These are phyloP conservation scores for Indicator maculatus DNA, from an alignment of 2,113 vertebrate genomes.

Conservation along the genomic window DNA sequence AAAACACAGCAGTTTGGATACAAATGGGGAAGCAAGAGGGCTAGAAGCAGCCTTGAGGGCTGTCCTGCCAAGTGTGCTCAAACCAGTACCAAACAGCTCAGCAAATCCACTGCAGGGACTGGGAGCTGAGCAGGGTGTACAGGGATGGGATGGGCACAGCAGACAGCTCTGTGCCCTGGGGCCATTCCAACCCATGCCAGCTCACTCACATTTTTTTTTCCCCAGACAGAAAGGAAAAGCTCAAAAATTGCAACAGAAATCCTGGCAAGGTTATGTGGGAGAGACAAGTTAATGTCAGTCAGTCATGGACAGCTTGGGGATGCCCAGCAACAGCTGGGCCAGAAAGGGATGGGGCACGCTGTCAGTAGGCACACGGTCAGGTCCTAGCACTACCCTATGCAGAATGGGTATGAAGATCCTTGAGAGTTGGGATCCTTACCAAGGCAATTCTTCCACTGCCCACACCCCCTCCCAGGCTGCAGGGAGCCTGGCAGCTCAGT, in stretches of 20 bases:
- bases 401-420: rapidly evolving
- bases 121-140: not conserved
- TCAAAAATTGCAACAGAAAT: not conserved
- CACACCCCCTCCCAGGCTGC: not conserved
- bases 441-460: not conserved
- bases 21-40: not conserved
- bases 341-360: not conserved
- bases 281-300: not conserved
- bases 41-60: not conserved
- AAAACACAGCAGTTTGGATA: rapidly evolving
- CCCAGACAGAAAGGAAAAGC: not conserved
- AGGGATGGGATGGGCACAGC: not conserved
- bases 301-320: not conserved
- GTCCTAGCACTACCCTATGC: not conserved
- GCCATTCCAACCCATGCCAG: no score
- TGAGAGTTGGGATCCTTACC: rapidly evolving
- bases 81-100: not conserved
- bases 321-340: not conserved
- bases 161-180: not conserved
- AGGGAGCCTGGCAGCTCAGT: not conserved
- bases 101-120: not conserved
- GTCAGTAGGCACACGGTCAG: not conserved
- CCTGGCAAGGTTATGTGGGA: not conserved
- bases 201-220: not conserved
- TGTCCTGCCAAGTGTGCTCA: not conserved